phyloP scores from a whole-genome alignment of 2,797 vertebrate genomes.

The Sylvia borin region DNA sequence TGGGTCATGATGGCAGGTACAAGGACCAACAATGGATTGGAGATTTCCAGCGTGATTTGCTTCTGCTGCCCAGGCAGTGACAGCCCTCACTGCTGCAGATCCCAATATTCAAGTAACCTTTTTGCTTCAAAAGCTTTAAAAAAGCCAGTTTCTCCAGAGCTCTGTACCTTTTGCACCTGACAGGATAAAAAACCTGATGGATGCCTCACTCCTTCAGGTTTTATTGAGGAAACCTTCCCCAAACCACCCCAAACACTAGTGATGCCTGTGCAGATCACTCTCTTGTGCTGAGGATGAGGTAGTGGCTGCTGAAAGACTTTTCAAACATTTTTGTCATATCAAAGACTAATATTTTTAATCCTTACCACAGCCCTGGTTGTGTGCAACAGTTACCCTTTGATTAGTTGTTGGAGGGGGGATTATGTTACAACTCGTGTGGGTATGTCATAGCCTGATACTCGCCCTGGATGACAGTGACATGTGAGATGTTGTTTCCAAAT shows the following conservation, averaged over 20 bases:
- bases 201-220: neutral
- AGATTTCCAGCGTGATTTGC: neutral
- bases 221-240: neutral
- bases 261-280: accelerated
- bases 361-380: neutral
- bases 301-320: neutral
- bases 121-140: neutral
- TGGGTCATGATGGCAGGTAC: neutral
- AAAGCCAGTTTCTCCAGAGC: neutral
- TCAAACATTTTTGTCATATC: neutral
- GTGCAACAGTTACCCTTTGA: neutral
- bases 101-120: neutral
- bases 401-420: neutral
- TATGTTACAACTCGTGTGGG: neutral
- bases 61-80: neutral
- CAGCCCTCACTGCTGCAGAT: neutral
- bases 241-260: neutral
- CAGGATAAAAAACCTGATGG: accelerated
- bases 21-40: neutral
- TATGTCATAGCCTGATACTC: neutral
- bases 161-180: neutral
- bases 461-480: neutral
- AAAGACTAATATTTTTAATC: neutral
- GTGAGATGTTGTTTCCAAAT: neutral
- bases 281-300: neutral